These are phyloP conservation scores for Orchesella cincta DNA, from an alignment of 1,140 invertebrate species.

Conservation along the genomic window DNA sequence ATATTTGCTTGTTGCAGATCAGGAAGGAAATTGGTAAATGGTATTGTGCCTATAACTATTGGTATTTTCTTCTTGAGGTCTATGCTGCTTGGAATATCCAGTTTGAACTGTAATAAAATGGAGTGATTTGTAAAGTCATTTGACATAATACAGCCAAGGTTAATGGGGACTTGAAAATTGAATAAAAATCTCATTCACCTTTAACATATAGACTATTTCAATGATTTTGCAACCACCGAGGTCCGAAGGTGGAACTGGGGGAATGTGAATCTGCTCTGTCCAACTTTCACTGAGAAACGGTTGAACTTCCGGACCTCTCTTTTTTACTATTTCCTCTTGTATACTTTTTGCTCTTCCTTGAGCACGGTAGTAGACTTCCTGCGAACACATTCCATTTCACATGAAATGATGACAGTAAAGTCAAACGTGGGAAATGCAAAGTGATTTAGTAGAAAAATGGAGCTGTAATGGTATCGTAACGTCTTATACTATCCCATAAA, in stretches of 20 bases:
- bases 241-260: constrained; percentile 34
- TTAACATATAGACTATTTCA: constrained; percentile 34
- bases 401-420: too few species aligned
- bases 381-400: too few species aligned
- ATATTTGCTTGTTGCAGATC: constrained; percentile 23
- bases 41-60: constrained; percentile 41
- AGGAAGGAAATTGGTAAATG: constrained; percentile 12
- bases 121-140: background rate
- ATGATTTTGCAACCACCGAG: constrained; percentile 32
- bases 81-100: constrained; percentile 30
- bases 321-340: background rate
- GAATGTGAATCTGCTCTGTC: constrained; percentile 25
- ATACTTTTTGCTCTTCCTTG: constrained; percentile 27
- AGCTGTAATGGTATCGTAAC: too few species aligned
- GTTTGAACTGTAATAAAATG: constrained; percentile 26
- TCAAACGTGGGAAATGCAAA: too few species aligned
- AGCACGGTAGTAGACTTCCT: constrained; percentile 21
- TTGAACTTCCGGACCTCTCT: constrained; percentile 17
- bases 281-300: constrained; percentile 15
- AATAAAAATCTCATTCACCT: constrained; percentile 23
- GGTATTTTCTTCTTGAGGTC: constrained; percentile 32
- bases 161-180: background rate
- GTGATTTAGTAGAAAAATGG: too few species aligned
- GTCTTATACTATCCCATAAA: too few species aligned
- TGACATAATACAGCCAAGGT: background rate